Conservation (phyloP, 35 echinoderm and acorn worm genomes). For the Antedon bifida region DNA sequence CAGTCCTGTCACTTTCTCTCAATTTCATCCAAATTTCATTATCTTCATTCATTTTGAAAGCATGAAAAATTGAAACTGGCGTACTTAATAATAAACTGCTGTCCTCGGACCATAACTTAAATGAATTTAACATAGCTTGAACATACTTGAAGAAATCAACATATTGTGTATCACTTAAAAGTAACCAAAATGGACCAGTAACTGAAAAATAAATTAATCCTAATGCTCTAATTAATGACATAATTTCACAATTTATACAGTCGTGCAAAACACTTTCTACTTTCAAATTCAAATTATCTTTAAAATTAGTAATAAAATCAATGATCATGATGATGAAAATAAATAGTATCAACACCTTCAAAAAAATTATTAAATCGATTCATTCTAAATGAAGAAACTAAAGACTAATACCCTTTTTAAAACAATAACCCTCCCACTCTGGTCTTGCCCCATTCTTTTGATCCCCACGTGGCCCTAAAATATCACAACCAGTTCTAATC, state of each 20-base stretch:
- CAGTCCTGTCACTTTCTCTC: neutral
- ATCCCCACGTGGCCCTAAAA: conserved; percentile 28
- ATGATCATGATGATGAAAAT: conserved; percentile 5
- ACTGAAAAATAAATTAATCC: conserved; percentile 8
- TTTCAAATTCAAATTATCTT: conserved; percentile 12
- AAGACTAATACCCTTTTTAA: neutral
- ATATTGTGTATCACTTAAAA: neutral
- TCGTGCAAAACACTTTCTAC: conserved; percentile 13
- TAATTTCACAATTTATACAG: neutral
- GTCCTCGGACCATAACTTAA: conserved; percentile 7
- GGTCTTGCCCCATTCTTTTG: conserved; percentile 27
- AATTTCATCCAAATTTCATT: neutral
- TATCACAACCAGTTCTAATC: conserved; percentile 31
- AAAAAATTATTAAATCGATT: conserved; percentile 32
- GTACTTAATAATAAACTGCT: neutral
- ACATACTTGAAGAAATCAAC: conserved; percentile 17
- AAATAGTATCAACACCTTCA: conserved; percentile 10
- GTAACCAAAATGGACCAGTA: conserved; percentile 17
- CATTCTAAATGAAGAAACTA: conserved; percentile 27
- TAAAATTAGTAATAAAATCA: conserved; percentile 1
- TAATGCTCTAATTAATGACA: conserved; percentile 7
- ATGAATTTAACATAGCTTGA: conserved; percentile 6
- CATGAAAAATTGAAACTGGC: neutral
- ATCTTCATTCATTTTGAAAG: neutral
- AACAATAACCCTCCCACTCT: conserved; percentile 19